Percentiles rank a stretch among this genome's conserved stretches.
These are phyloP conservation scores for Pseudochromis fuscus DNA, from an alignment of 2,797 vertebrate genomes.

Conservation along the genomic window DNA sequence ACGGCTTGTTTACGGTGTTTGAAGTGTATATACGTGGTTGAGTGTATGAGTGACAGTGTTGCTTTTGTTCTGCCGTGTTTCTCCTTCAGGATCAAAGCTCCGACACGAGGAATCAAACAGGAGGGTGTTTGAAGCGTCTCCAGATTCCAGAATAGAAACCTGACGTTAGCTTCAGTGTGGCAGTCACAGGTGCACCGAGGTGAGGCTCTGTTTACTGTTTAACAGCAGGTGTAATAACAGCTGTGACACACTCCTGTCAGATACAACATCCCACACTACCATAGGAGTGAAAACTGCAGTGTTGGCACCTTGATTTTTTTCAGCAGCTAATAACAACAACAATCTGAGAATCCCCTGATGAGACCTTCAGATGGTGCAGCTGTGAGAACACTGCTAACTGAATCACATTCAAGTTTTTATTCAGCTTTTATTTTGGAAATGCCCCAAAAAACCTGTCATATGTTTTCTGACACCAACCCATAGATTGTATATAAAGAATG, in stretches of 20 bases:
- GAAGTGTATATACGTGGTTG: constrained; percentile 10
- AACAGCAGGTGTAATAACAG: constrained; percentile 49
- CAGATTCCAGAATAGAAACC: neutral
- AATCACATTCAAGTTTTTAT: no score
- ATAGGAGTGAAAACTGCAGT: neutral
- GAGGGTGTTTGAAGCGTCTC: constrained; percentile 26
- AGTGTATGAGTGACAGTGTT: constrained; percentile 6
- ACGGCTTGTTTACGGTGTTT: constrained; percentile 8
- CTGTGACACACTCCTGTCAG: constrained; percentile 47
- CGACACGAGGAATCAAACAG: constrained; percentile 7
- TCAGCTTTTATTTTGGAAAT: neutral
- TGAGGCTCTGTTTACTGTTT: constrained; percentile 44
- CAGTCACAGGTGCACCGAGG: constrained; percentile 35
- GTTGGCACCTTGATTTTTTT: constrained; percentile 1
- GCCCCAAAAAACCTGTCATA: no score
- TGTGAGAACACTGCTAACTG: neutral
- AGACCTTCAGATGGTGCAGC: neutral
- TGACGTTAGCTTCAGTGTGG: constrained; percentile 6
- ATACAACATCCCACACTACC: constrained; percentile 7
- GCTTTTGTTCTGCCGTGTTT: constrained; percentile 37
- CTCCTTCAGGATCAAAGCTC: constrained; percentile 53
- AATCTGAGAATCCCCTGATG: neutral
- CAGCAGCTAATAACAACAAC: neutral
- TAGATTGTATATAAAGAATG: no score
- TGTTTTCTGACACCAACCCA: no score